Base-by-base conservation (phyloP, 2,888 invertebrate genomes). In the Leucoma salicis region DNA sequence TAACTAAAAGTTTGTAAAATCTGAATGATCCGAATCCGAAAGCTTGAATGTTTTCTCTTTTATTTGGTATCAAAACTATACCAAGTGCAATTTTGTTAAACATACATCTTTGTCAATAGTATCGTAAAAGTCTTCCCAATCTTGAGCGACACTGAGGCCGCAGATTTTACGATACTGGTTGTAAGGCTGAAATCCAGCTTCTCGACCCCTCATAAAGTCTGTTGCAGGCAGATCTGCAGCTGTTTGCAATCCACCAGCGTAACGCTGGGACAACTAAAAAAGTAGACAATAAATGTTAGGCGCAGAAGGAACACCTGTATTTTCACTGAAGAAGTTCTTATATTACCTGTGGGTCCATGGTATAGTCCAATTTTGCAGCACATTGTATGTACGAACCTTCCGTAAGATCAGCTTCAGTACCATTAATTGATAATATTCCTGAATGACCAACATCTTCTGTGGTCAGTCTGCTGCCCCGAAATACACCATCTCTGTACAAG, bases 101-200 rank as follows among this genome's bases (percentile, higher is more conserved):
- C 53, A 55, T 42, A 74, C 77, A 44, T 74, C 70, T 39, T 64
- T 60, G 32, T 65, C 57, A 36, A 96, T 95, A 21, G 94, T 92
- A 31, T 94, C 95, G 42, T 93, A 92, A 60, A 96, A 90, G 58
- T 94, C 95, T 14, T 94, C 93, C 68, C 94, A 96, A 11, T 87
- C 90, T 45, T 92, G 90, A 0, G 94, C 93, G 14, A 91, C 92
- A 0, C 94, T 93, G 42, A 95, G 81, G 0, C 95, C 95, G 62
- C 96, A 96, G 85, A 94, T 92, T 78, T 94, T 93, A 44, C 95
- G 91, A 84, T 94, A 96, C 69, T 94, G 93, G 92, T 95, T 95
- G 82, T 96, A 96, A 8, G 95, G 93, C n/a, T 95, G 96, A 42
- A 96, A 87, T 29, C 96, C 96, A 48, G 95, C 94, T 70, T 96